Evolutionary conservation across 2,113 vertebrate genomes (phyloP).

Genomic region (Casuarius casuarius): DNA sequence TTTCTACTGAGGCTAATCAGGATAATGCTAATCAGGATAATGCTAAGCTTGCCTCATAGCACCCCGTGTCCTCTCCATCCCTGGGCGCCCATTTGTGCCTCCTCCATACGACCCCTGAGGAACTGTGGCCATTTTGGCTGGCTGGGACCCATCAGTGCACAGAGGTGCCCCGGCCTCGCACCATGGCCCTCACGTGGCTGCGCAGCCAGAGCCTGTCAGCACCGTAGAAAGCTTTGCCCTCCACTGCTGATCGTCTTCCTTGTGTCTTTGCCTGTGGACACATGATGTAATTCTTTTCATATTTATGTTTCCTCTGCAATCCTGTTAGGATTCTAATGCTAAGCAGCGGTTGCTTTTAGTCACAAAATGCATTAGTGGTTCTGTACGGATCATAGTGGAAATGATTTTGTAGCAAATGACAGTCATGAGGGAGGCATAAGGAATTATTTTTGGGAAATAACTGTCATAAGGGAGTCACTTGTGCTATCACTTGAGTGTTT

Average conservation of each 20-base stretch:
- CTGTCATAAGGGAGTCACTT: conserved; percentile 39
- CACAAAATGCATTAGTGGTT: conserved; percentile 20
- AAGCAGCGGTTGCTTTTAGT: conserved; percentile 19
- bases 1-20: not conserved
- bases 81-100: not conserved
- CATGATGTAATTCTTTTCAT: not conserved
- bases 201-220: not conserved
- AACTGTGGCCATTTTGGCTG: not conserved
- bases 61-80: not conserved
- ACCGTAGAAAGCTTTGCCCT: not conserved
- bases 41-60: not conserved
- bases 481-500: not conserved
- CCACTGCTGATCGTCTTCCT: not conserved
- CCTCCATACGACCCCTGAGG: fast-evolving
- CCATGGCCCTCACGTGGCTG: not conserved
- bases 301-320: not conserved
- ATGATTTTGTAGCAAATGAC: conserved; percentile 42
- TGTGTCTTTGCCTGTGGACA: not conserved
- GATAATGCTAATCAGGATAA: not conserved
- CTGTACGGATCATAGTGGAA: not conserved
- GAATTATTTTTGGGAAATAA: conserved; percentile 47
- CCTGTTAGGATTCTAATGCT: conserved; percentile 2
- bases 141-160: not conserved
- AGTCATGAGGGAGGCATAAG: conserved; percentile 39
- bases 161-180: not conserved